A percentile compares a stretch with the other conserved stretches of the same genome.
Conservation (phyloP, 2,888 invertebrate genomes). For the Rugalucina vietnamica region DNA sequence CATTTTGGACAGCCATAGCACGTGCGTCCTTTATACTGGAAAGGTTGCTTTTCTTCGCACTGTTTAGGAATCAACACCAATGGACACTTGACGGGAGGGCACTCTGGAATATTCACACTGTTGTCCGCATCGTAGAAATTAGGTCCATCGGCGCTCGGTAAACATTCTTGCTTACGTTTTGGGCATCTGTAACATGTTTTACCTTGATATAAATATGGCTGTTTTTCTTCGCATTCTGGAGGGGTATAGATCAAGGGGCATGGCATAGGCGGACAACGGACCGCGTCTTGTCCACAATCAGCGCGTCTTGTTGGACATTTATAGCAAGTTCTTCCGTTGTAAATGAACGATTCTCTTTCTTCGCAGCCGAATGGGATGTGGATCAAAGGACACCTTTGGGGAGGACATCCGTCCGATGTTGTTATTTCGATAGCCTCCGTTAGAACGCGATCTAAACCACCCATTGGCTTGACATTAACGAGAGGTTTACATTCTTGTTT, state of each 20-base stretch:
- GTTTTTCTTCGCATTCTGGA: constrained; percentile 32
- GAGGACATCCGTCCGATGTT: background rate
- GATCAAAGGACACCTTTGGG: background rate
- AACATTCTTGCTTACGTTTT: constrained; percentile 29
- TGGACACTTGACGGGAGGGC: constrained; percentile 43
- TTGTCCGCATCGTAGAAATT: background rate
- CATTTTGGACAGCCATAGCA: constrained; percentile 57
- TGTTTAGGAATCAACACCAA: constrained; percentile 38
- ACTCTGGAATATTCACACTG: constrained; percentile 11
- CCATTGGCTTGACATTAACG: background rate
- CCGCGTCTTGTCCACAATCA: background rate
- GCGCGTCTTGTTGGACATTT: background rate
- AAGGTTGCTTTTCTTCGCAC: constrained; percentile 45
- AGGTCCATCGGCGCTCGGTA: background rate
- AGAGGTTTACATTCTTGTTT: background rate
- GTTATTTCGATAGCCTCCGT: background rate
- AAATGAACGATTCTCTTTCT: background rate
- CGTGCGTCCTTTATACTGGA: constrained; percentile 40
- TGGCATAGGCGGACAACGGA: constrained; percentile 27
- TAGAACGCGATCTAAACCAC: background rate
- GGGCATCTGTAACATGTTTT: constrained; percentile 40
- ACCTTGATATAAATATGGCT: constrained; percentile 10
- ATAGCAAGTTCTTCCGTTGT: background rate
- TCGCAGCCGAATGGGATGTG: background rate
- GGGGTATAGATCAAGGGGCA: constrained; percentile 39